Base-by-base conservation (phyloP, 2,113 vertebrate species). In the Micronycteris hirsuta region DNA sequence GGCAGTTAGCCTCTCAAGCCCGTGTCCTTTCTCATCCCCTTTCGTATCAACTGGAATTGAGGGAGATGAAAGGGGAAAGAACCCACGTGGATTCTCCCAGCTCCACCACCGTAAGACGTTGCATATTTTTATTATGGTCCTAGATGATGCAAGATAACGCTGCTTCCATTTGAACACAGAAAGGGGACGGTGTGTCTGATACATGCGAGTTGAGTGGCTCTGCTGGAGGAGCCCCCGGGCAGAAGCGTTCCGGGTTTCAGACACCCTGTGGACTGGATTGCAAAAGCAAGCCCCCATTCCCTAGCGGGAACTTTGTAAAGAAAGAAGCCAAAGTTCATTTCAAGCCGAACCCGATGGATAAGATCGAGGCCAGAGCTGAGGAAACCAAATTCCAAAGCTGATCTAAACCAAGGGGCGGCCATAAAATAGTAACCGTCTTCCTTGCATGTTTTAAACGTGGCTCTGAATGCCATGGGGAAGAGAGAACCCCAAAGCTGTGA, bases 191-290 rank as follows among this genome's bases (percentile, higher is more conserved):
- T 5, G 0, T 11, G 14, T 61, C 41, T 36, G 41, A 47, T 52
- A 43, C 74, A 5, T 11, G 26, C 4, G 24, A 26, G 24, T 28
- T 26, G 58, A 28, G 26, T 4, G 24, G 24, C 58, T 61, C 58
- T 26, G 58, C 24, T 2, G 58, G 7, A 12, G 58, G 26, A 58
- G 49, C n/a, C 31, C 0, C 10, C 24, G 4, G 38, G 26, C 63
- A 31, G 0, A 1, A 9, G n/a, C 5, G 5, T 10, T 1, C 76
- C 36, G 15, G 73, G 31, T 26, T 5, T 5, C 38, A 28, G 22
- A 3, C 24, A 0, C 11, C 3, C 0, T 52, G 67, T 31, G 14
- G 67, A 12, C 2, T 1, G 3, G 38, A 11, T 38, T 7, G 3
- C 13, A 19, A 43, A 65, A 67, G 74, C 15, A 47, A 38, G 3